A percentile compares a stretch with the other conserved stretches of the same genome.
phyloP scores from a whole-genome alignment of 2,113 vertebrate species.

The Misgurnus mizolepis region DNA sequence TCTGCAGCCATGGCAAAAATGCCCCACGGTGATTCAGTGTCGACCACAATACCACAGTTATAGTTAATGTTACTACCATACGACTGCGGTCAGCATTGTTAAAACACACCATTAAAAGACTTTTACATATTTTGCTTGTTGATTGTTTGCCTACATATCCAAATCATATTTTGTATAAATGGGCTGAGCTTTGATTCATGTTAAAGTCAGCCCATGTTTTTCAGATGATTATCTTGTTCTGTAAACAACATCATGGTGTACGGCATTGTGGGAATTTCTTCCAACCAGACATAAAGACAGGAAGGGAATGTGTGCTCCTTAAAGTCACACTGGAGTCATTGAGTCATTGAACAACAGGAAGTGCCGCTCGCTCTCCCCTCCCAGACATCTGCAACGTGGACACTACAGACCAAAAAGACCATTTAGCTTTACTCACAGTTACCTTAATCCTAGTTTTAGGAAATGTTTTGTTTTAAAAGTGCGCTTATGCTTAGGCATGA shows the following conservation, averaged over 20 bases:
- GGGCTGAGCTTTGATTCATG: background rate
- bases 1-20: background rate
- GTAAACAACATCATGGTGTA: background rate
- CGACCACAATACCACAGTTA: background rate
- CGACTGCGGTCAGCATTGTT: too few relatives aligned
- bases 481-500: too few relatives aligned
- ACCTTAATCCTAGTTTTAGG: background rate
- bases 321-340: background rate
- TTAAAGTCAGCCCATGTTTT: background rate
- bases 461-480: background rate
- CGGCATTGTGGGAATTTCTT: background rate
- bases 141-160: background rate
- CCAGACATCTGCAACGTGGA: background rate
- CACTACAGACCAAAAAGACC: background rate
- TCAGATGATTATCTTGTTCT: background rate
- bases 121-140: background rate
- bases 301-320: constrained; percentile 6
- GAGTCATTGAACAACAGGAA: constrained; percentile 23
- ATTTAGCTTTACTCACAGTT: background rate
- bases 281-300: constrained; percentile 1
- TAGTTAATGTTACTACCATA: too few relatives aligned
- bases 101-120: too few relatives aligned
- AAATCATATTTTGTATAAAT: too few relatives aligned
- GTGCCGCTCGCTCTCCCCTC: background rate
- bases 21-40: background rate